These are phyloP conservation scores for Phalacrocorax brasilianus DNA, from an alignment of 2,113 vertebrate species.

Conservation along the genomic window DNA sequence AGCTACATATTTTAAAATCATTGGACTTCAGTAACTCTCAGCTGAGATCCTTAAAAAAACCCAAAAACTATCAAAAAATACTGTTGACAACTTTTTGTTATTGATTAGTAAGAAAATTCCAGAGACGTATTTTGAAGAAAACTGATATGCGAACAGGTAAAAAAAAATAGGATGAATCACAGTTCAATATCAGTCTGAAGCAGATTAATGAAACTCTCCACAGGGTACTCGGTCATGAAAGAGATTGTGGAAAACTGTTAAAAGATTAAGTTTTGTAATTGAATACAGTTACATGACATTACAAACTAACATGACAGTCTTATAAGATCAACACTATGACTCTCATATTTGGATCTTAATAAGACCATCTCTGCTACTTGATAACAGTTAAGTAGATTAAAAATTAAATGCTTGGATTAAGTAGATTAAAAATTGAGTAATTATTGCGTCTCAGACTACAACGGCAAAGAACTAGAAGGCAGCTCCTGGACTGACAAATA, in stretches of 20 bases:
- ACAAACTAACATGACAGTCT: background rate
- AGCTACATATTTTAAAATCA: background rate
- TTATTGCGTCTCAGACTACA: background rate
- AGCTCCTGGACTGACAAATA: background rate
- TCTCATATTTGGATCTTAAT: background rate
- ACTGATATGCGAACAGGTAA: background rate
- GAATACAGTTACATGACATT: background rate
- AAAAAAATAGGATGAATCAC: background rate
- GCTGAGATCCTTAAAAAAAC: background rate
- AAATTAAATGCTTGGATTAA: conserved; percentile 26
- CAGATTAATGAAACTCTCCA: background rate
- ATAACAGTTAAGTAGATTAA: conserved; percentile 32
- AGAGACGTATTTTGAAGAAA: background rate
- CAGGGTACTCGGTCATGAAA: background rate
- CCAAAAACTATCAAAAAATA: background rate
- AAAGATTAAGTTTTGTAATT: background rate
- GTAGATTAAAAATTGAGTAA: conserved; percentile 25
- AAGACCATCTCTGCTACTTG: background rate
- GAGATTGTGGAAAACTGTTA: background rate
- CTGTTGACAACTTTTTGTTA: background rate
- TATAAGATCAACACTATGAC: background rate
- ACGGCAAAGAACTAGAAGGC: background rate
- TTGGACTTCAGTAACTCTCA: background rate
- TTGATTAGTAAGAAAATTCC: background rate
- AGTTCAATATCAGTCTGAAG: background rate